Evolutionary conservation across 2,113 vertebrate species (phyloP).

Genomic region (Centropus unirufus): DNA sequence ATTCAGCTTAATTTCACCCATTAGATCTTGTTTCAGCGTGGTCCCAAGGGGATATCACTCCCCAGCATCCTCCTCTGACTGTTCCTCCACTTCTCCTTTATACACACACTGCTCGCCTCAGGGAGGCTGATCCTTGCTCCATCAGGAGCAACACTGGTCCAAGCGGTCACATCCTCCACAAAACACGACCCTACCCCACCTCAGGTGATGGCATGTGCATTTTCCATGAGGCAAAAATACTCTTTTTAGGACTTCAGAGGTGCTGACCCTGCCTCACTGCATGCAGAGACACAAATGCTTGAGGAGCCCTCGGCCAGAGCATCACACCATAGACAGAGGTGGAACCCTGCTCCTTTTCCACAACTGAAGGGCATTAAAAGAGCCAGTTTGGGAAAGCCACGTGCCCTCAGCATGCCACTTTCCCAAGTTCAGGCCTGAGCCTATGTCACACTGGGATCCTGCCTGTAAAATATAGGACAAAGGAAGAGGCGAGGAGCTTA

Average conservation of each 20-base stretch:
- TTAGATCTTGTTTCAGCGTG: constrained; percentile 28
- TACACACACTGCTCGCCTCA: fast-evolving
- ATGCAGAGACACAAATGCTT: background rate
- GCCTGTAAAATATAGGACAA: background rate
- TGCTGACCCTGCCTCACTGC: background rate
- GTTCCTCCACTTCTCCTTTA: background rate
- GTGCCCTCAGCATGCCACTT: background rate
- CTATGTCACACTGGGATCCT: background rate
- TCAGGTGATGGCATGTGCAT: fast-evolving
- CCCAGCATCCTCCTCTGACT: background rate
- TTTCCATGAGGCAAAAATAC: background rate
- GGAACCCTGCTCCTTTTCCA: background rate
- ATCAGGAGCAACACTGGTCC: background rate
- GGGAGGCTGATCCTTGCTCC: background rate
- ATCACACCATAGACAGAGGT: background rate
- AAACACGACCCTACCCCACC: background rate
- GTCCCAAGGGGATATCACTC: background rate
- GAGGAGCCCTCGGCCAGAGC: background rate
- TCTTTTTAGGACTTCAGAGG: background rate
- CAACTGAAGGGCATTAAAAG: background rate
- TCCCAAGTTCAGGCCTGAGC: background rate
- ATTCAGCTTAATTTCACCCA: constrained; percentile 41
- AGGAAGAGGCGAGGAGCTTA: background rate
- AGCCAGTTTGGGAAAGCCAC: background rate
- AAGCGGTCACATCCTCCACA: background rate